Conservation (phyloP, 2,113 vertebrate genomes). For the Arizona elegans region DNA sequence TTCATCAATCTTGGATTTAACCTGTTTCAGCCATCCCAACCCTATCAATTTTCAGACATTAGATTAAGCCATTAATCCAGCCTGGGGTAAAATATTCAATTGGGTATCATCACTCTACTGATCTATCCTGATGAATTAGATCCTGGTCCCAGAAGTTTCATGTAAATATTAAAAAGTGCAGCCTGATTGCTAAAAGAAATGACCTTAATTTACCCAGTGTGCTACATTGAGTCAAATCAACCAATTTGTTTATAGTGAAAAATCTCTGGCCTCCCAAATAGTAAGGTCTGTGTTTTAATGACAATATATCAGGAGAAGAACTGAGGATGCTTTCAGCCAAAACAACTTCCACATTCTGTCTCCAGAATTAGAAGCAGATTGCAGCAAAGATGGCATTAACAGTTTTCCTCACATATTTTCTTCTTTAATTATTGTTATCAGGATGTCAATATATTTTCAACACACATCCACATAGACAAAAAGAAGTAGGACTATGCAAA, state of each 20-base stretch:
- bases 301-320: conserved; percentile 10
- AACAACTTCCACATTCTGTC: conserved; percentile 9
- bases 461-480: background rate
- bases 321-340: conserved; percentile 6
- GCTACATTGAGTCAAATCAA: background rate
- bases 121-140: background rate
- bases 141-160: background rate
- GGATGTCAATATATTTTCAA: conserved; percentile 6
- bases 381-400: conserved; percentile 22
- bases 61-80: background rate
- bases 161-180: background rate
- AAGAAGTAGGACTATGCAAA: background rate
- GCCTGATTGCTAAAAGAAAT: background rate
- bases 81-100: background rate
- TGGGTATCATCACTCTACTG: background rate
- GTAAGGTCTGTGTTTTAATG: conserved; percentile 8
- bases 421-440: conserved; percentile 9
- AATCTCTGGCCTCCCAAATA: conserved; percentile 6
- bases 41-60: background rate
- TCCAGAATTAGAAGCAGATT: conserved; percentile 26
- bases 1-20: background rate
- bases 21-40: background rate
- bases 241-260: conserved; percentile 5
- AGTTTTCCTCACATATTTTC: conserved; percentile 19
- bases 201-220: background rate